Evolutionary conservation across 2,888 invertebrate genomes (phyloP), one percentile per base, ranked within the genome.

Genomic region (Morpho deidamia): DNA sequence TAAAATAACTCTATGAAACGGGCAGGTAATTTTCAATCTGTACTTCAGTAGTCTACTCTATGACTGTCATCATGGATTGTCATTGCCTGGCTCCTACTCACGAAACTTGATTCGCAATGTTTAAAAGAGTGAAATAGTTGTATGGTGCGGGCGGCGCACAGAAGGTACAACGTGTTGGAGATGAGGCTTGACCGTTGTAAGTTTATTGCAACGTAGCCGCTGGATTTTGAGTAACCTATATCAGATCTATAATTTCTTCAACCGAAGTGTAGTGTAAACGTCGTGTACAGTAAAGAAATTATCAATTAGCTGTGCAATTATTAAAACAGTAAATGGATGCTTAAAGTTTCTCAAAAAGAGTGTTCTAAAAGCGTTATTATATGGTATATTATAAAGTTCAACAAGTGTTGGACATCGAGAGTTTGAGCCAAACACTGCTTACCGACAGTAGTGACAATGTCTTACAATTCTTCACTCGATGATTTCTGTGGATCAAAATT

Each of bases 401-500:
- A 0, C 23, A 23, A 23, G 23, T 23, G 23, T 23, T 5, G 23
- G 23, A 23, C 23, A 23, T 23, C 23, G 23, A 23, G 23, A 23
- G 23, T 23, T 23, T 23, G 23, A 23, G 5, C 5, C 23, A 23
- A 23, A 23, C 23, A 23, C 23, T 2, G 23, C 1, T 14, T 23
- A 23, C 23, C 23, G 23, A 23, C 5, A 48, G 38, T 54, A 43
- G 74, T 93, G 77, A 91, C 83, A 78, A 86, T 88, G 88, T 81
- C 87, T 72, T 79, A 81, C 67, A 78, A 90, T 79, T 90, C 91
- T 75, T 84, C 91, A 68, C 92, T 95, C 91, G 94, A 95, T 81
- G 88, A 90, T 67, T 95, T 95, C 90, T 96, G 95, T 79, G 95
- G 95, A 65, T 92, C 93, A 53, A 80, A 83, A 78, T 95, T 95